Conservation (phyloP, 2,797 vertebrate species). For the Acropternis orthonyx region DNA sequence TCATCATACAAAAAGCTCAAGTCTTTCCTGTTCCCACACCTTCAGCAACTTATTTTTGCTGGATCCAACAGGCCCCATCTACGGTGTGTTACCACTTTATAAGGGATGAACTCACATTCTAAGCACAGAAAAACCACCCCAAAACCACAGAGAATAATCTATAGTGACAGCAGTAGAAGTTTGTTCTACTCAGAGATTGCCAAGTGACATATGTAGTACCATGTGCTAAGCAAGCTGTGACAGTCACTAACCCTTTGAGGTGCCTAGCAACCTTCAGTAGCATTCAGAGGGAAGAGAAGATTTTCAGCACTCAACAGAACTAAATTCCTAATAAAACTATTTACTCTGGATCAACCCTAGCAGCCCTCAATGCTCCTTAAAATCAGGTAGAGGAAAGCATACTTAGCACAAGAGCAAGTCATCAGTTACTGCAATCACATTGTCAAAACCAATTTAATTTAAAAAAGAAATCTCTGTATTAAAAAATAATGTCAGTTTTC, state of each 20-base stretch:
- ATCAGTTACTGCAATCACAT: background rate
- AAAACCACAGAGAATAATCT: background rate
- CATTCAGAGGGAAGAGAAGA: background rate
- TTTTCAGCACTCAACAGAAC: background rate
- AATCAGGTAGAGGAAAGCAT: background rate
- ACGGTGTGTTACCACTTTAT: background rate
- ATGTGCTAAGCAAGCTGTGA: constrained; percentile 43
- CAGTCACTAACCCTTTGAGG: constrained; percentile 3
- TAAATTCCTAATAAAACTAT: background rate
- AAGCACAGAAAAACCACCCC: background rate
- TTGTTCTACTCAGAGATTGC: background rate
- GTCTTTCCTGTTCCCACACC: background rate
- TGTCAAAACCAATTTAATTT: background rate
- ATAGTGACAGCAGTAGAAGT: constrained; percentile 2
- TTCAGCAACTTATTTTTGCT: background rate
- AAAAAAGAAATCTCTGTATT: background rate
- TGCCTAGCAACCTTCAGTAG: constrained; percentile 27
- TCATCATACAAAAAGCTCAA: background rate
- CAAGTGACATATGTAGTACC: background rate
- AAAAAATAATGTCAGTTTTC: background rate
- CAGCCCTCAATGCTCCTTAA: background rate
- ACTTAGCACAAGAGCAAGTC: background rate
- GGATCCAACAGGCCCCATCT: background rate
- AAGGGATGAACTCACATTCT: background rate
- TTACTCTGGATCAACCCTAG: background rate